phyloP scores from a whole-genome alignment of 2,113 vertebrate species.

The Phrynosoma blainvillii region DNA sequence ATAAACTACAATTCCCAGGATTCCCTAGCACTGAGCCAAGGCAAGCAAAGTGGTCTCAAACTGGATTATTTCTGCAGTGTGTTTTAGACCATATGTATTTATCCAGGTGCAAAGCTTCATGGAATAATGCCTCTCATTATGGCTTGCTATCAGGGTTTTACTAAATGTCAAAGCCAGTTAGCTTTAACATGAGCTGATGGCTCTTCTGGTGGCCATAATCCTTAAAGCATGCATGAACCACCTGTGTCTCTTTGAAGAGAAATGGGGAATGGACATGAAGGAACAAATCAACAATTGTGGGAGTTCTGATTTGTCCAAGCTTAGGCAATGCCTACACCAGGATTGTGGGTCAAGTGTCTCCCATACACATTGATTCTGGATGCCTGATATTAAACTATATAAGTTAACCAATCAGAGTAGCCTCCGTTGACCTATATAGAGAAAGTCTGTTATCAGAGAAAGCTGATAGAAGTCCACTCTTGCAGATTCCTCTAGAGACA shows the following conservation, averaged over 20 bases:
- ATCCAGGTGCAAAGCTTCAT: not conserved
- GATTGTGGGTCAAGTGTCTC: not conserved
- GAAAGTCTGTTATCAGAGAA: not conserved
- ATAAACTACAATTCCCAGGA: no score
- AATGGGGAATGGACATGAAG: not conserved
- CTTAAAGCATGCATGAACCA: not conserved
- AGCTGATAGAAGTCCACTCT: no score
- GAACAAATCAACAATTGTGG: not conserved
- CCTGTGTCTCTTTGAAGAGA: not conserved
- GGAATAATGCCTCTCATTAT: not conserved
- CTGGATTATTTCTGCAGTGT: no score
- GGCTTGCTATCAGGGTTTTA: not conserved
- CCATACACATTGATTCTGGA: not conserved
- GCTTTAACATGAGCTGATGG: not conserved
- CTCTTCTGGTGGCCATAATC: not conserved
- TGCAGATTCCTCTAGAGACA: not conserved
- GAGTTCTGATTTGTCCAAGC: not conserved
- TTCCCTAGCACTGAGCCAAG: no score
- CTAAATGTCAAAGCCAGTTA: not conserved
- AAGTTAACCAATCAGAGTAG: not conserved
- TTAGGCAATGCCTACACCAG: no score
- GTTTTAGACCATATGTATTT: not conserved
- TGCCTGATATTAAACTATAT: not conserved
- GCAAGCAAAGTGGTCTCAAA: no score
- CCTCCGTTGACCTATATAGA: not conserved